Evolutionary conservation across 2,113 vertebrate species (phyloP).

Genomic region (Trachemys scripta): DNA sequence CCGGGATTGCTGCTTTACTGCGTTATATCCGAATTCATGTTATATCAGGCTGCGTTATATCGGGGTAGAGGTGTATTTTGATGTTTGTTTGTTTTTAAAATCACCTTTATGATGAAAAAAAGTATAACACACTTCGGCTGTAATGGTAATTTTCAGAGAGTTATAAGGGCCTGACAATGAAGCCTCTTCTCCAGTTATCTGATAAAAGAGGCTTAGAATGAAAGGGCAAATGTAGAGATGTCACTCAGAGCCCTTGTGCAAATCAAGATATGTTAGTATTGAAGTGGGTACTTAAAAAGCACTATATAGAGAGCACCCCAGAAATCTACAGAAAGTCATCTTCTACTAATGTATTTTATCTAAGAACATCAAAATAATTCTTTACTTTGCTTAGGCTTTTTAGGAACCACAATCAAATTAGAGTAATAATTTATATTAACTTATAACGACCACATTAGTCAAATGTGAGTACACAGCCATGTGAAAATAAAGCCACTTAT

Average conservation of each 20-base stretch:
- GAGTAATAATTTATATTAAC: conserved; percentile 24
- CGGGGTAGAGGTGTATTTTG: background rate
- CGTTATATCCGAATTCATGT: too few species aligned
- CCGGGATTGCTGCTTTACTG: too few species aligned
- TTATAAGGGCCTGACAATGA: background rate
- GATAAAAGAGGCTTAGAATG: background rate
- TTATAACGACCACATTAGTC: conserved; percentile 6
- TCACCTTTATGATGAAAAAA: background rate
- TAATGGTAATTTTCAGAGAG: accelerated
- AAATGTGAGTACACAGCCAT: background rate
- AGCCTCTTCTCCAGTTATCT: background rate
- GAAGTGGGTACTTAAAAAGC: background rate
- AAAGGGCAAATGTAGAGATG: background rate
- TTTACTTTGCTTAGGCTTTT: background rate
- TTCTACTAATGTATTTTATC: background rate
- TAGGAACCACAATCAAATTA: conserved; percentile 22
- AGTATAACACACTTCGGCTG: background rate
- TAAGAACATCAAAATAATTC: background rate
- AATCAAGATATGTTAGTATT: background rate
- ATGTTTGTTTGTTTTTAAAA: background rate
- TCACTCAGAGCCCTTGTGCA: background rate
- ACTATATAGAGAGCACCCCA: background rate
- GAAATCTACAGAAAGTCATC: too few species aligned
- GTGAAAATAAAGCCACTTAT: background rate
- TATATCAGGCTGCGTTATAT: too few species aligned